Base-by-base conservation (phyloP, 2,888 invertebrate genomes). In the Endomychus coccineus region DNA sequence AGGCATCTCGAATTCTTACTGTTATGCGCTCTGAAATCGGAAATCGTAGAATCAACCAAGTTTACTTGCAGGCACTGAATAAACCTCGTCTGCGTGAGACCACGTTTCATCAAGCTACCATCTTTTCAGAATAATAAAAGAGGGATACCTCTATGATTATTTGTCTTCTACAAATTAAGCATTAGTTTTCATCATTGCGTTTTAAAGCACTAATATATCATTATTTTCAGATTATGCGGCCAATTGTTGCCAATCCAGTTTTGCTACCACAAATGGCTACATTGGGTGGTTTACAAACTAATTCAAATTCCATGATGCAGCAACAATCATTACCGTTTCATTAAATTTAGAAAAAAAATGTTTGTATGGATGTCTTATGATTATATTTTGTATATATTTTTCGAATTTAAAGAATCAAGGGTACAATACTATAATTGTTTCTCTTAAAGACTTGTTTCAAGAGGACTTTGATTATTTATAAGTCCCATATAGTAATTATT, bases 261-360 rank as follows among this genome's bases (percentile, higher is more conserved):
- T 56, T 62, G 51, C 50, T 63, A 45, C 52, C 60, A 13, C 58
- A 56, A 25, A 51, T 61, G 36, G 53, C 56, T 14, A 45, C 54
- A 3, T 55, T 60, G 46, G 49, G 54, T 11, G 49, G 54, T 15
- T 50, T 59, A 21, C 58, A 58, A 27, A 49, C 59, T 16, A 45
- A 56, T 21, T 47, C 58, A 12, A 61, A 57, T 45, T 51, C 58
- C 24, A 59, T 64, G 56, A 60, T 60, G 17, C 55, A 51, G 36
- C 58, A 60, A 27, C 60, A 59, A 39, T 63, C 62, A 12, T 51
- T 66, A 24, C 48, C 65, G 43, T 66, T 66, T 48, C 64, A 66
- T 42, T 59, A 51, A 46, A 34, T 19, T 10, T 21, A 15, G 13
- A 25, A 37, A 37, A 37, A 29, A 31, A 32, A 29, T 40, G 19